Base-by-base conservation (phyloP, 2,888 invertebrate species). In the Oithona nana region DNA sequence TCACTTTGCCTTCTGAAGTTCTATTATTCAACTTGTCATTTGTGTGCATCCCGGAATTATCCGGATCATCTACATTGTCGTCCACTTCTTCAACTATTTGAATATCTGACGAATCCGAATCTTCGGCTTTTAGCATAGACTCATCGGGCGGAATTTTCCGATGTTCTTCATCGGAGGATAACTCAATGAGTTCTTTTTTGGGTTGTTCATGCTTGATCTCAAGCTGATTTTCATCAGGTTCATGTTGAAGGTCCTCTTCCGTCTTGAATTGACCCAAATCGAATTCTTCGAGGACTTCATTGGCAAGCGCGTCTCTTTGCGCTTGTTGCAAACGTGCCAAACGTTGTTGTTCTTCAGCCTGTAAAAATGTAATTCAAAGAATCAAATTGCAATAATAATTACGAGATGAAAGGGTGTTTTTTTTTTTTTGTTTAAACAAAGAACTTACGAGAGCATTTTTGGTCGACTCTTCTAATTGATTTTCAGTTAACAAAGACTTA, bases 401-500 rank as follows among this genome's bases (percentile, higher is more conserved):
- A 16, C n/a, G n/a, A n/a, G n/a, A n/a, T n/a, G n/a, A n/a, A n/a
- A n/a, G n/a, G n/a, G n/a, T n/a, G n/a, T n/a, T n/a, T n/a, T n/a
- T n/a, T n/a, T n/a, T n/a, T n/a, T n/a, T n/a, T n/a, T n/a, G n/a
- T n/a, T n/a, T n/a, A n/a, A n/a, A n/a, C n/a, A n/a, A n/a, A n/a
- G n/a, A n/a, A n/a, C 54, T 54, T 24, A 54, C 77, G 72, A 94
- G 94, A 0, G 95, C 95, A 28, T 85, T 84, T 61, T 92, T 74
- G 1, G 94, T 95, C 16, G 88, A 86, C 65, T 88, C 88, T 71
- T 94, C 94, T 66, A 95, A 75, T 71, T 93, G 88, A 65, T 86
- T 87, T 70, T 92, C 92, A 70, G 88, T 86, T 82, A 93, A 84
- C 8, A 94, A 92, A 75, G 93, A 90, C 63, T 93, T 80, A 68